Evolutionary conservation across 1,140 invertebrate species (phyloP).

Genomic region (Zaprionus gabonicus): DNA sequence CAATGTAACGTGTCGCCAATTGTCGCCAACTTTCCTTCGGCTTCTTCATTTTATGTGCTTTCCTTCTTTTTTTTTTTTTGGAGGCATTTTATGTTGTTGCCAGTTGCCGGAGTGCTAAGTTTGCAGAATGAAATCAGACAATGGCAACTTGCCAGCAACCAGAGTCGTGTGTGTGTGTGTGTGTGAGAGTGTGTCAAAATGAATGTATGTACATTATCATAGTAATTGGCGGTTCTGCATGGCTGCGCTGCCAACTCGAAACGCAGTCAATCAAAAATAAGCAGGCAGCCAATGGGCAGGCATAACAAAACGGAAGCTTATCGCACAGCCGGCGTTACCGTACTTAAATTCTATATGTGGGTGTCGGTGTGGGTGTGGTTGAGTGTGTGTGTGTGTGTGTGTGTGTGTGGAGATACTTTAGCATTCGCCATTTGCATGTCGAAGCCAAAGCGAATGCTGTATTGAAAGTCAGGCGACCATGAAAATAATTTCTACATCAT

Average conservation of each 20-base stretch:
- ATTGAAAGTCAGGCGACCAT: conserved; percentile 70
- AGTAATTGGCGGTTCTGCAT: conserved; percentile 51
- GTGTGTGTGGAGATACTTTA: background rate
- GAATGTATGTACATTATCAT: conserved; percentile 45
- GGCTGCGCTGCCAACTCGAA: conserved; percentile 52
- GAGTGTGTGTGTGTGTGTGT: background rate
- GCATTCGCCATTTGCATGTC: conserved; percentile 58
- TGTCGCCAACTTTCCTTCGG: conserved; percentile 48
- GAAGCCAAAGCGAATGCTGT: conserved; percentile 8
- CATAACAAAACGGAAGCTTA: conserved; percentile 75
- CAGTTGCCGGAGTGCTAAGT: conserved; percentile 50
- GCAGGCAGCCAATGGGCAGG: conserved; percentile 46
- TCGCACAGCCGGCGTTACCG: conserved; percentile 36
- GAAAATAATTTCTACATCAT: conserved; percentile 73
- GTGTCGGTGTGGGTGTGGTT: background rate
- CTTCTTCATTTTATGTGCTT: conserved; percentile 8
- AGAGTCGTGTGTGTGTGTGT: background rate
- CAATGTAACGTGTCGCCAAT: conserved; percentile 77
- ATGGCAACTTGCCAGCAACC: conserved; percentile 53
- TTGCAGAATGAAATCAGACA: conserved; percentile 65
- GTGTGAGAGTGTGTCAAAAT: conserved; percentile 28
- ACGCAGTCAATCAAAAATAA: conserved; percentile 71
- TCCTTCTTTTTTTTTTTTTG: conserved; percentile 47
- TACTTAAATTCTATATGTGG: conserved; percentile 36
- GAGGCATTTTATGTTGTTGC: conserved; percentile 35